Conservation (phyloP, 2,113 vertebrate genomes). For the Urocynchramus pylzowi region DNA sequence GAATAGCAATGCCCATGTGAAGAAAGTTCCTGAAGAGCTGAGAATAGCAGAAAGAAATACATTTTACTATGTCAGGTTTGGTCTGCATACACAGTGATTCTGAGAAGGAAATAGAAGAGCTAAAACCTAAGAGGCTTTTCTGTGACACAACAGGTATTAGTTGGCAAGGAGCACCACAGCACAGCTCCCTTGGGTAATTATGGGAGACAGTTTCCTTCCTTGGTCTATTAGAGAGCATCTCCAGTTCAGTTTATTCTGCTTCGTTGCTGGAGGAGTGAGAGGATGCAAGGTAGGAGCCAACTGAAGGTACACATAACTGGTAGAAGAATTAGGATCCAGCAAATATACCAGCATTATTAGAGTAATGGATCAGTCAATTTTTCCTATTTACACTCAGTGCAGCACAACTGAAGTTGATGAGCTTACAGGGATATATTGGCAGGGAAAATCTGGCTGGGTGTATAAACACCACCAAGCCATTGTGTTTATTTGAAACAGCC, state of each 20-base stretch:
- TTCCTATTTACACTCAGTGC: not conserved
- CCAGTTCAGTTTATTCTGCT: not conserved
- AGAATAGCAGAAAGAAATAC: not conserved
- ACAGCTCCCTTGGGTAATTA: not conserved
- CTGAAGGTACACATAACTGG: not conserved
- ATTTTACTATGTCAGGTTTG: not conserved
- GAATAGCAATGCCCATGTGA: not conserved
- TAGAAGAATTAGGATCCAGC: not conserved
- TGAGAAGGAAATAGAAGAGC: not conserved
- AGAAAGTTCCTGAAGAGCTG: not conserved
- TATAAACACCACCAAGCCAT: not conserved
- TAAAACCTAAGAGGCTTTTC: not conserved
- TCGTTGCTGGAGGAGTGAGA: not conserved
- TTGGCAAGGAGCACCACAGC: not conserved
- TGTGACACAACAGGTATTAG: not conserved
- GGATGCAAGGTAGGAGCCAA: not conserved
- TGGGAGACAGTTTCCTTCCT: not conserved
- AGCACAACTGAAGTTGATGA: not conserved
- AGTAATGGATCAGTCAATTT: not conserved
- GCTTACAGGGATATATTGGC: not conserved
- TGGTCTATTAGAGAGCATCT: not conserved
- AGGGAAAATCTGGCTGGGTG: not conserved
- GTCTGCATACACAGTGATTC: not conserved
- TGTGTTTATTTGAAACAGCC: slow-evolving; percentile 3
- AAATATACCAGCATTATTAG: not conserved